phyloP scores from a whole-genome alignment of 2,888 invertebrate species.

The Parascotia fuliginaria region DNA sequence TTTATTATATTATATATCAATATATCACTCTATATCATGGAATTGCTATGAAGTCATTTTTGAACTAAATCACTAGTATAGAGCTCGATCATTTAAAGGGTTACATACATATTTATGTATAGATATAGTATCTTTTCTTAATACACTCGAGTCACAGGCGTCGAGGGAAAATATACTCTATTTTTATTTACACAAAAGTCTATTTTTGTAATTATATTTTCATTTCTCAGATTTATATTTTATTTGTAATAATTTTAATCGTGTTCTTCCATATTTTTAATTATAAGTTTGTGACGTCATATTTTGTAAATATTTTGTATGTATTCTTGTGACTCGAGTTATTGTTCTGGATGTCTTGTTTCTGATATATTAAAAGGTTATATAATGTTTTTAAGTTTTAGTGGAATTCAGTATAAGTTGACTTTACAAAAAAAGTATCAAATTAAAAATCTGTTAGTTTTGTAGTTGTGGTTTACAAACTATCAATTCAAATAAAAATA shows the following conservation, averaged over 20 bases:
- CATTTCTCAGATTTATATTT: not conserved
- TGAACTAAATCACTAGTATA: constrained; percentile 21
- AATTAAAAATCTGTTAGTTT: too few relatives aligned
- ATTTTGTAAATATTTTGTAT: constrained; percentile 34
- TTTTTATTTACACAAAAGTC: not conserved
- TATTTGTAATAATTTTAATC: constrained; percentile 9
- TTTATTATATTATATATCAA: constrained; percentile 5
- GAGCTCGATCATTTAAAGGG: constrained; percentile 16
- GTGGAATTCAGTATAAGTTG: not conserved
- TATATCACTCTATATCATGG: not conserved
- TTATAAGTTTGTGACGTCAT: constrained; percentile 17
- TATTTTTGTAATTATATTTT: constrained; percentile 10
- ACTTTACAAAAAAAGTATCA: too few relatives aligned
- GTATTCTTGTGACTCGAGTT: constrained; percentile 39
- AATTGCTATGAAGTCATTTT: constrained; percentile 14
- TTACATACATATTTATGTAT: constrained; percentile 23
- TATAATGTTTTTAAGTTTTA: not conserved
- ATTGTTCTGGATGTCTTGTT: constrained; percentile 27
- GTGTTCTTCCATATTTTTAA: constrained; percentile 35
- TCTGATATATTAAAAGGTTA: constrained; percentile 10
- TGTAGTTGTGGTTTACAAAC: too few relatives aligned
- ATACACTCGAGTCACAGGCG: constrained; percentile 38
- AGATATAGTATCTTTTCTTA: constrained; percentile 17
- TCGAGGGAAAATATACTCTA: constrained; percentile 5
- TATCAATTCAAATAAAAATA: too few relatives aligned